Evolutionary conservation across 2,888 invertebrate species (phyloP).

Genomic region (Cyrtodaria siliqua): DNA sequence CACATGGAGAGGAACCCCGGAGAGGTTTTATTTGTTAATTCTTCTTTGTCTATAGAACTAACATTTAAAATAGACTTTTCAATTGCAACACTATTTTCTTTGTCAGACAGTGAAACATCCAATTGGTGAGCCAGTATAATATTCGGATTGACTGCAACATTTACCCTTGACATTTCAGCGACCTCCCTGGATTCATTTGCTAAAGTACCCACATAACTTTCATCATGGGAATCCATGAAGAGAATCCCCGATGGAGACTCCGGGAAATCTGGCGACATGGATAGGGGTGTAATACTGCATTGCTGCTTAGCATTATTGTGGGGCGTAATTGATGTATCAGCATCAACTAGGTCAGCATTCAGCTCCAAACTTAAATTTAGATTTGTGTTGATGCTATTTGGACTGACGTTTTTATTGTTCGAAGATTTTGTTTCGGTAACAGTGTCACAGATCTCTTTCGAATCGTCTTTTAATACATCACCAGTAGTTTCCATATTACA

Average conservation of each 20-base stretch:
- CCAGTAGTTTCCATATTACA: neutral
- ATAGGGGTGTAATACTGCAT: constrained; percentile 12
- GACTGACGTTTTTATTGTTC: no score
- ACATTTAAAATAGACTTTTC: constrained; percentile 5
- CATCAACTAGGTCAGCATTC: neutral
- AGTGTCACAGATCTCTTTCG: neutral
- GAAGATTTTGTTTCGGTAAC: no score
- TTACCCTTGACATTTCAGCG: no score
- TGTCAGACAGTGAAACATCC: constrained; percentile 27
- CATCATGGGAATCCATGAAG: constrained; percentile 7
- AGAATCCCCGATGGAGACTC: constrained; percentile 26
- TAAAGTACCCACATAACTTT: constrained; percentile 10
- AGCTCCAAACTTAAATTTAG: no score
- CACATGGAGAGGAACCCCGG: constrained; percentile 56
- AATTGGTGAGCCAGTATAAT: no score
- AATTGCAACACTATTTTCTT: constrained; percentile 28
- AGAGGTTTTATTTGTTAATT: constrained; percentile 21
- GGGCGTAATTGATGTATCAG: neutral
- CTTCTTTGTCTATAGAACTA: constrained; percentile 8
- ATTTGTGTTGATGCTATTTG: no score
- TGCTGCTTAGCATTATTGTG: neutral
- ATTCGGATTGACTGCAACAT: no score
- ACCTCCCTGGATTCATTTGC: no score
- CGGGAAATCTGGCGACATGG: constrained; percentile 63
- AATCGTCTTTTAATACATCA: neutral